phyloP scores from a whole-genome alignment of 2,888 invertebrate genomes.

The Melinaea marsaeus region DNA sequence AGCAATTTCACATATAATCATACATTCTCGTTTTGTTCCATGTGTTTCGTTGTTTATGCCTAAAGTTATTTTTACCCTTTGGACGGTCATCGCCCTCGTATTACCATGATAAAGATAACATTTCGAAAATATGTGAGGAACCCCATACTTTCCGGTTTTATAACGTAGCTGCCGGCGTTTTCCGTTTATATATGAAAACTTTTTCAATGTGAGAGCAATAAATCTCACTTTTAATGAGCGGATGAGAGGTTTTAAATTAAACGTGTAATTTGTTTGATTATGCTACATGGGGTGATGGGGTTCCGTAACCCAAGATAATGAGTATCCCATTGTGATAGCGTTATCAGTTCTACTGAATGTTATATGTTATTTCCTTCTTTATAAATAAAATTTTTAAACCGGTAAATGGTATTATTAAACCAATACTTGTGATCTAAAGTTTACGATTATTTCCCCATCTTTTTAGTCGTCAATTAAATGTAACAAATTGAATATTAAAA shows the following conservation, averaged over 20 bases:
- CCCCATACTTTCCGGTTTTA: constrained; percentile 12
- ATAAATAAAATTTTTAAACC: no score
- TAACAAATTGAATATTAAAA: constrained; percentile 13
- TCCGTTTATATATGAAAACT: constrained; percentile 13
- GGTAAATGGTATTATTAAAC: no score
- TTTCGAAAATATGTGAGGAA: constrained; percentile 43
- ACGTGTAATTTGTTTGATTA: constrained; percentile 17
- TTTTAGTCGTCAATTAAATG: neutral
- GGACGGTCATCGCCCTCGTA: constrained; percentile 45
- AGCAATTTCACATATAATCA: constrained; percentile 54
- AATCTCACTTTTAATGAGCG: constrained; percentile 20
- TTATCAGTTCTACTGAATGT: no score
- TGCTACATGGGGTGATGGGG: neutral
- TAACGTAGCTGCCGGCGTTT: constrained; percentile 8
- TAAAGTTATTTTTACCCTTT: constrained; percentile 48
- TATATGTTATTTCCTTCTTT: no score
- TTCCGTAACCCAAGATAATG: no score
- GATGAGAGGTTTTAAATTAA: constrained; percentile 28
- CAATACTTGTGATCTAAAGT: no score
- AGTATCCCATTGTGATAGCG: no score
- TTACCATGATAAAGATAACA: constrained; percentile 40
- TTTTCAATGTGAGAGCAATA: constrained; percentile 26
- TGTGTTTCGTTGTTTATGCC: constrained; percentile 54
- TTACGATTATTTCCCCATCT: no score
- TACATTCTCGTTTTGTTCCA: constrained; percentile 52